Evolutionary conservation across 2,888 invertebrate species (phyloP), one percentile per base, ranked within the genome.

Genomic region (Trachelus iudaicus): DNA sequence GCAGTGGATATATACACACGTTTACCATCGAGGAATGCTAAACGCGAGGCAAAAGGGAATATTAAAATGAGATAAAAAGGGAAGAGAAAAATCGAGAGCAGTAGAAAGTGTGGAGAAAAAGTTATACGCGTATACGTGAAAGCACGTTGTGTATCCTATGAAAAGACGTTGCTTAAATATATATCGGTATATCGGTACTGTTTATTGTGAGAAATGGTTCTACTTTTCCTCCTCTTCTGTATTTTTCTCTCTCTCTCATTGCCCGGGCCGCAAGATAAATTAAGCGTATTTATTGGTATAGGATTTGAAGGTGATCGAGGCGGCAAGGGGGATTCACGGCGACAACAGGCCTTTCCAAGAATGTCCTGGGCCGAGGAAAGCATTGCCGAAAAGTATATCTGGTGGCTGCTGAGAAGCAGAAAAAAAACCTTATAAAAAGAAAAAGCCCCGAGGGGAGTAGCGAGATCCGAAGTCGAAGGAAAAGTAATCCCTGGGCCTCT

Each of bases 41-140:
- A 56, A 56, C 23, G 71, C 76, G 75, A 75, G 69, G 69, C 76
- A 71, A 12, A 15, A 73, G 78, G 75, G 76, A 40, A 56, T 74
- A 35, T 34, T 35, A 34, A 73, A 77, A 75, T 6, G 15, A 73
- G 74, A 69, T 34, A 73, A 73, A 73, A 23, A 31, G 71, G 23
- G 68, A 73, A 73, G 69, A 73, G 35, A 34, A 73, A 11, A 73
- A 73, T 56, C 23, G 73, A 31, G 76, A 35, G 23, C 34, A 30
- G 69, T 56, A 56, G 23, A 56, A 56, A 56, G 56, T 56, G 56
- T 23, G 6, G 56, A 56, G 56, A 9, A 56, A 56, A 56, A 56
- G 56, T 56, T 23, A 56, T 23, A 56, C 56, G 56, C 23, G 6
- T 56, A 56, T 23, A 56, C 56, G 23, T 56, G 23, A 56, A 56